These are phyloP conservation scores for Tyrannus savana DNA, from an alignment of 2,113 vertebrate species.

Conservation along the genomic window DNA sequence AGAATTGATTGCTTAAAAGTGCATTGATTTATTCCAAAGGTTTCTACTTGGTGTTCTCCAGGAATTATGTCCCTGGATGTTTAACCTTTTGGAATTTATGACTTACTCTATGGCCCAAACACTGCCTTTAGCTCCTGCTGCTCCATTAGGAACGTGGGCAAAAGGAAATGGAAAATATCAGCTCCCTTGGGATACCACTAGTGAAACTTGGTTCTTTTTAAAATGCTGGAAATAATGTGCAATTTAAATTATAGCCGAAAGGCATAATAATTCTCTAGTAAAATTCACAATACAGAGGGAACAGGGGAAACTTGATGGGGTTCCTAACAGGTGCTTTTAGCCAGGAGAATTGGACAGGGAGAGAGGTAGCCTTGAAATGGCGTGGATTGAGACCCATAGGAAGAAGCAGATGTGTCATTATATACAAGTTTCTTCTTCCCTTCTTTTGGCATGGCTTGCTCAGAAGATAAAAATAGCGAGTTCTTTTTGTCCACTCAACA, in stretches of 20 bases:
- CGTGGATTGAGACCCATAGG: not conserved
- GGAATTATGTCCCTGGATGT: not conserved
- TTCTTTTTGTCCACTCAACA: not conserved
- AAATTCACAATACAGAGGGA: not conserved
- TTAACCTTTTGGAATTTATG: not conserved
- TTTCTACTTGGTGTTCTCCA: not conserved
- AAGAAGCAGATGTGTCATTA: not conserved
- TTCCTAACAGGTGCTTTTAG: not conserved
- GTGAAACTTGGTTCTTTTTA: not conserved
- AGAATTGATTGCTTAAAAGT: not conserved
- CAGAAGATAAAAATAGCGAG: not conserved
- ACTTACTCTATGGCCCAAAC: not conserved
- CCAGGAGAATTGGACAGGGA: not conserved
- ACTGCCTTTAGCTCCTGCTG: not conserved
- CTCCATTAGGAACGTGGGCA: not conserved
- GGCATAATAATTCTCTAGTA: not conserved
- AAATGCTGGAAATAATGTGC: not conserved
- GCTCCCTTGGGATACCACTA: not conserved
- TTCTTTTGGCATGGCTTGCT: not conserved
- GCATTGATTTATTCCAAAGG: not conserved
- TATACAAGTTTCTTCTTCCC: not conserved
- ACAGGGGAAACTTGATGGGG: not conserved
- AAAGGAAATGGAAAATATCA: not conserved
- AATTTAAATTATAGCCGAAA: not conserved
- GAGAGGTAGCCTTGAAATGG: not conserved